Evolutionary conservation across 2,888 invertebrate genomes (phyloP).

Genomic region (Erpobdella octoculata): DNA sequence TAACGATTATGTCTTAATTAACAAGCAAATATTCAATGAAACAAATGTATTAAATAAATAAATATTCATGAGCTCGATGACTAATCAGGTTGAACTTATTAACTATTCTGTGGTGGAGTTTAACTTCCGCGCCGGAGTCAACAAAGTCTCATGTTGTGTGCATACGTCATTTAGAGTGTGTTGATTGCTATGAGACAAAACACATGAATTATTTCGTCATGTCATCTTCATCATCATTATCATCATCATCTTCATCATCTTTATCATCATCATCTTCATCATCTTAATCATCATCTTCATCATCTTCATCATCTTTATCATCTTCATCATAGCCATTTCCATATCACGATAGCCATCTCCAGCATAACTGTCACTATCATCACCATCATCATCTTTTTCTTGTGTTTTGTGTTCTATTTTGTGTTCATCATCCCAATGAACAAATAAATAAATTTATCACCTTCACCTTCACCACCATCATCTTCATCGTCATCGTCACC

Average conservation of each 20-base stretch:
- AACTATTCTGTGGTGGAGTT: too few species aligned
- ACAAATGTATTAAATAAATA: too few species aligned
- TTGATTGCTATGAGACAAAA: too few species aligned
- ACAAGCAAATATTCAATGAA: too few species aligned
- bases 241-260: background rate
- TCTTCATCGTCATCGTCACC: constrained; percentile 13
- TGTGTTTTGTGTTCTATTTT: constrained; percentile 1
- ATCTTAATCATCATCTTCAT: constrained; percentile 11
- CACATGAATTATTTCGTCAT: background rate
- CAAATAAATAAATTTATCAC: too few species aligned
- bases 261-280: constrained; percentile 13
- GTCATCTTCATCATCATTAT: background rate
- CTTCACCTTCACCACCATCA: background rate
- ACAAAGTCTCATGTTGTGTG: too few species aligned
- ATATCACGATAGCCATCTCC: background rate
- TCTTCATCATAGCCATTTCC: background rate
- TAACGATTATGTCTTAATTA: too few species aligned
- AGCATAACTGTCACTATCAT: background rate
- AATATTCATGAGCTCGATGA: too few species aligned
- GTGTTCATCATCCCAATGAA: constrained; percentile 10
- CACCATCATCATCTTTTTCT: constrained; percentile 22
- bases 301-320: constrained; percentile 10
- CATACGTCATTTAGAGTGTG: too few species aligned
- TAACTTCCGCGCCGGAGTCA: too few species aligned
- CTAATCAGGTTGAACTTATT: too few species aligned